Evolutionary conservation across 2,113 vertebrate species (phyloP).

Genomic region (Gavialis gangeticus): DNA sequence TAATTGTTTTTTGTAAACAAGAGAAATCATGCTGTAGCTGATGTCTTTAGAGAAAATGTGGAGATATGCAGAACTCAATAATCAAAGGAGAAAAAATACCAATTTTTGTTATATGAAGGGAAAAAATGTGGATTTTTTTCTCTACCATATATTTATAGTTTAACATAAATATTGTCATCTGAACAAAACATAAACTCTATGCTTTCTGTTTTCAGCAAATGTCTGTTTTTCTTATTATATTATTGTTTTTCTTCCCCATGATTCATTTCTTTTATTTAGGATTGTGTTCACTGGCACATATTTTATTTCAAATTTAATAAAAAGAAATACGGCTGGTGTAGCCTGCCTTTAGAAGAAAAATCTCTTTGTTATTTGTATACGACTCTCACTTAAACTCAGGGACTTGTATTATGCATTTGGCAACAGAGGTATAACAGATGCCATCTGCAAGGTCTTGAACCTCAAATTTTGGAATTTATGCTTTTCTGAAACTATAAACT

Average conservation of each 20-base stretch:
- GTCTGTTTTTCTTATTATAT: background rate
- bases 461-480: conserved; percentile 52
- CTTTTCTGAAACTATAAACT: conserved; percentile 59
- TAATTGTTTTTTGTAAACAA: background rate
- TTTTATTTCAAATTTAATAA: conserved; percentile 28
- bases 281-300: background rate
- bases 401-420: conserved; percentile 49
- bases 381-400: conserved; percentile 38
- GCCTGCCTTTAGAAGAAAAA: conserved; percentile 21
- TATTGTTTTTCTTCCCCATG: background rate
- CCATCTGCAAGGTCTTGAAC: conserved; percentile 54
- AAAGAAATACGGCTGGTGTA: conserved; percentile 37
- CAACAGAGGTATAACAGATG: conserved; percentile 51
- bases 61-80: background rate
- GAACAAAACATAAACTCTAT: background rate
- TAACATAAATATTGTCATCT: background rate
- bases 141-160: background rate
- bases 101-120: background rate
- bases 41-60: background rate
- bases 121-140: background rate
- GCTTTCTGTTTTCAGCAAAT: background rate
- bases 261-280: background rate
- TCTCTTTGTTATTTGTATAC: conserved; percentile 23
- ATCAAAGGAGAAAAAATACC: background rate
- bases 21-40: background rate